These are phyloP conservation scores for Drosophila setosimentum DNA, from an alignment of 2,888 invertebrate species.

Conservation along the genomic window DNA sequence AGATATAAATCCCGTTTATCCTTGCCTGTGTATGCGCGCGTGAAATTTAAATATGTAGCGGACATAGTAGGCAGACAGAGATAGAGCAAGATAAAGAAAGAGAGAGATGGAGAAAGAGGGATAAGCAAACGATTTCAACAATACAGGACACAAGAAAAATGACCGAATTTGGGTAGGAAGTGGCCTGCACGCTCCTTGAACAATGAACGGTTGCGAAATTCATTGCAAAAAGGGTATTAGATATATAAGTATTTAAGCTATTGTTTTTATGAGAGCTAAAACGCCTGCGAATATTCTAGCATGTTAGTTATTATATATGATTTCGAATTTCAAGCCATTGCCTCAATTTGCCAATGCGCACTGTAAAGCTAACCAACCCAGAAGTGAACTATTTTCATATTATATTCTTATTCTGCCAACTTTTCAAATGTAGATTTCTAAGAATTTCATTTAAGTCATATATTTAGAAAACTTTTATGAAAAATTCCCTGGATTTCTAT, in stretches of 20 bases:
- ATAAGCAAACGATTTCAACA: constrained; percentile 45
- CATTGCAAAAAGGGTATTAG: constrained; percentile 14
- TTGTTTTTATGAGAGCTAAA: constrained; percentile 53
- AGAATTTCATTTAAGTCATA: background rate
- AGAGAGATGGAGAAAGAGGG: background rate
- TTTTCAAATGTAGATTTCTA: background rate
- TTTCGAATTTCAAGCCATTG: constrained; percentile 30
- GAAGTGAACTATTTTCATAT: constrained; percentile 9
- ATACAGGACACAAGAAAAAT: constrained; percentile 63
- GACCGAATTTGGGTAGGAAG: constrained; percentile 51
- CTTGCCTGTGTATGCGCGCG: constrained; percentile 77
- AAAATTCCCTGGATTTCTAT: background rate
- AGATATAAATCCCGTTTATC: constrained; percentile 80
- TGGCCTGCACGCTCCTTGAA: constrained; percentile 59
- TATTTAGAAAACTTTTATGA: background rate
- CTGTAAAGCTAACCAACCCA: constrained; percentile 8
- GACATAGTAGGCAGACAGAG: constrained; percentile 33
- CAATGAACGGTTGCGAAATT: constrained; percentile 53
- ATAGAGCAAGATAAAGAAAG: background rate
- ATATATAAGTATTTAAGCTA: constrained; percentile 46
- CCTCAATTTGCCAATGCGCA: constrained; percentile 8
- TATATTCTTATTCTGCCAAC: background rate
- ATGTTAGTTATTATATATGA: constrained; percentile 21
- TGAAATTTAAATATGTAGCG: constrained; percentile 75
- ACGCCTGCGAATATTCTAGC: constrained; percentile 11